Base-by-base conservation (phyloP, 2,797 vertebrate species). In the Pteropus rufus region DNA sequence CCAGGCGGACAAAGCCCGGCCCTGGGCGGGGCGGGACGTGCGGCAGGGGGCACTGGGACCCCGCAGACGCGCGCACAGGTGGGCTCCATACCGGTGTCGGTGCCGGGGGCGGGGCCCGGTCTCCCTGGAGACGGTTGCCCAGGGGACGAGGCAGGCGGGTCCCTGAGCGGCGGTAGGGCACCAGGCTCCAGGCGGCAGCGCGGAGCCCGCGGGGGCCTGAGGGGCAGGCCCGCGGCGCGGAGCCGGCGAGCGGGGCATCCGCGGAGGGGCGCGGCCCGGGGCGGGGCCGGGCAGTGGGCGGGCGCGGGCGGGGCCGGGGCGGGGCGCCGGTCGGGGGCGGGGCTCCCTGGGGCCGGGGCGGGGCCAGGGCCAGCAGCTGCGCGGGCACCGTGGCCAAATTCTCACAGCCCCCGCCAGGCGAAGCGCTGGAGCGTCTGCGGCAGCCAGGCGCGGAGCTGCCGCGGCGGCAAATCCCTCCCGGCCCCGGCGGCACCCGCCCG, bases 41-140 rank as follows among this genome's bases (percentile, higher is more conserved):
- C 69, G 7, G 39, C 6, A n/a, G 86, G 73, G 58, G 84, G 36
- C 88, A 49, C 89, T 44, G 85, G 91, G 91, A 94, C 95, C 97
- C 95, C 75, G 56, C 69, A 56, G 93, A 83, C 85, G 58, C 91
- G 95, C 85, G 54, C 96, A 89, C 88, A 97, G 96, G 97, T 96
- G 94, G 94, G 95, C 92, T 95, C 82, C 97, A 86, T 97, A 97
- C 97, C 97, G 75, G 97, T 70, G 94, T 89, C 56, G 87, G 87
- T 67, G 89, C 93, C 95, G 89, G 96, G 95, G 97, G 96, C 90
- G 95, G 96, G 96, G 97, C 92, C 91, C 94, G 88, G 58, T 92
- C 95, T 97, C 97, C 95, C 96, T 82, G 96, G 97, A 97, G 97
- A 97, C 86, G 79, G 91, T 82, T 90, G 93, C 96, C 93, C 97